phyloP scores from a whole-genome alignment of 2,888 invertebrate genomes.

The Scaptodrosophila latifasciaeformis region DNA sequence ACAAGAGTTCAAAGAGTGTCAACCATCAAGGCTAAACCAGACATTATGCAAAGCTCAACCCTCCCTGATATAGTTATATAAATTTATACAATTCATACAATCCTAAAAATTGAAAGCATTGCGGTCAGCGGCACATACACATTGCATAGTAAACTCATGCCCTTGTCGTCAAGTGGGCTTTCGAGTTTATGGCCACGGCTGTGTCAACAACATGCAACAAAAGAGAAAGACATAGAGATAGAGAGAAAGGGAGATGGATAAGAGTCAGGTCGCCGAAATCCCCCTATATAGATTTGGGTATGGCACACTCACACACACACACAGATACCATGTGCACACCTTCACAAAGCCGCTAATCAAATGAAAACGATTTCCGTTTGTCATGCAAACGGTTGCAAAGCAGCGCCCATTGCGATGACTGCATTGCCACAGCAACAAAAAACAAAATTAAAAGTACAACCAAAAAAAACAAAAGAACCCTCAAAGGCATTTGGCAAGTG shows the following conservation, averaged over 20 bases:
- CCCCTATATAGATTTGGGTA: neutral
- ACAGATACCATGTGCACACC: constrained; percentile 27
- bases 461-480: constrained; percentile 22
- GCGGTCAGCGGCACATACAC: too few relatives aligned
- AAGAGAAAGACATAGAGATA: neutral
- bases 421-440: constrained; percentile 17
- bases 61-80: neutral
- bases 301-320: constrained; percentile 10
- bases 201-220: constrained; percentile 1
- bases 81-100: too few relatives aligned
- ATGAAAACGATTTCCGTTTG: constrained; percentile 63
- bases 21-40: neutral
- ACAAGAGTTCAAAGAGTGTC: too few relatives aligned
- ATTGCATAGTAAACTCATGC: constrained; percentile 47
- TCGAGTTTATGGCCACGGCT: constrained; percentile 7
- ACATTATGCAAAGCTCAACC: neutral
- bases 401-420: constrained; percentile 1
- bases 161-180: constrained; percentile 48
- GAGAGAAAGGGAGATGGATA: neutral
- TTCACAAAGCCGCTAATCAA: constrained; percentile 48
- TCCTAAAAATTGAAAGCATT: constrained; percentile 9
- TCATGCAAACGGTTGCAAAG: constrained; percentile 60
- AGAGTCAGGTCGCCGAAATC: too few relatives aligned
- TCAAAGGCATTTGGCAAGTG: constrained; percentile 47
- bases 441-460: neutral